A percentile compares a stretch with the other conserved stretches of the same genome.
Evolutionary conservation across 2,113 vertebrate genomes (phyloP).

Genomic region (Polypterus senegalus): DNA sequence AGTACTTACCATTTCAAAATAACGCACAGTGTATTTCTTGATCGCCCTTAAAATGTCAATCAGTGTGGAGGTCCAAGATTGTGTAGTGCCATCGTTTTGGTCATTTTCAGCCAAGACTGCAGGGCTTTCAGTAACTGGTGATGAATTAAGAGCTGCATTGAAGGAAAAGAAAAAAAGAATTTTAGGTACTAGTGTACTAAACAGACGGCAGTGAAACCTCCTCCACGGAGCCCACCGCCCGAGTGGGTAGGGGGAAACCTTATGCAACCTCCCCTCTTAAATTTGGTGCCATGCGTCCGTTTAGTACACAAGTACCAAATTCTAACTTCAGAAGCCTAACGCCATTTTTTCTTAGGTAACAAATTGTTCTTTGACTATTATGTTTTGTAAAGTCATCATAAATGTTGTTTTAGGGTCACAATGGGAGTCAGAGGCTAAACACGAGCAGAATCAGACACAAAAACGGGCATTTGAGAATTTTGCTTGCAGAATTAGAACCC

Average conservation of each 20-base stretch:
- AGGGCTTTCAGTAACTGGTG: constrained; percentile 24
- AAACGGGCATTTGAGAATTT: too few species aligned
- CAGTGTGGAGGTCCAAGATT: constrained; percentile 22
- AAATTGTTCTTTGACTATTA: background rate
- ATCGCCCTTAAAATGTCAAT: constrained; percentile 18
- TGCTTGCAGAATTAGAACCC: too few species aligned
- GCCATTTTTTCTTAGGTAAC: constrained; percentile 2
- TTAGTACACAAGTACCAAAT: too few species aligned
- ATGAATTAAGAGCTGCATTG: constrained; percentile 30
- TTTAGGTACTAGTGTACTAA: background rate
- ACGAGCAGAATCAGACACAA: too few species aligned
- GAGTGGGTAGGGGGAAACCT: too few species aligned
- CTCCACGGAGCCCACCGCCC: too few species aligned
- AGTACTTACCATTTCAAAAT: constrained; percentile 55
- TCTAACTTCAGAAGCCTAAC: background rate
- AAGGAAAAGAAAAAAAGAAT: constrained; percentile 1
- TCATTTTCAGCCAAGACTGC: constrained; percentile 16
- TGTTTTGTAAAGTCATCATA: too few species aligned
- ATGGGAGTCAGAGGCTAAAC: too few species aligned
- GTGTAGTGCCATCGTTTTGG: constrained; percentile 14
- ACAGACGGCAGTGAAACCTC: too few species aligned
- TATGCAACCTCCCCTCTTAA: too few species aligned
- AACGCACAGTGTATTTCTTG: constrained; percentile 29
- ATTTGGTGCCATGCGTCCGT: too few species aligned
- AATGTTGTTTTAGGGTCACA: too few species aligned